These are phyloP conservation scores for Ypsolopha scabrella DNA, from an alignment of 2,888 invertebrate genomes.

Conservation along the genomic window DNA sequence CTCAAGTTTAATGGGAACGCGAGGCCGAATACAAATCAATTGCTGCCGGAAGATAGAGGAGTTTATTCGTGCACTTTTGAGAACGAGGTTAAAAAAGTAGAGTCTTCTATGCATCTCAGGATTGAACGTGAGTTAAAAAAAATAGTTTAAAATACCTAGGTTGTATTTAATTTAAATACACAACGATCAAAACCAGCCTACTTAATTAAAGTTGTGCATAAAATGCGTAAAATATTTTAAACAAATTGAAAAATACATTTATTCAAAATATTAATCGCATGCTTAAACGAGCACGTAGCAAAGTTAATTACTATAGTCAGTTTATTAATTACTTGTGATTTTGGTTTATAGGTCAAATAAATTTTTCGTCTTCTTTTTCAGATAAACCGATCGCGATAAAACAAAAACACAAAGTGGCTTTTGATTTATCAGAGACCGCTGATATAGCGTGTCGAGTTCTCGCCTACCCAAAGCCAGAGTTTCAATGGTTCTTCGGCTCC, in stretches of 20 bases:
- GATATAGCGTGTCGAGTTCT: constrained; percentile 90
- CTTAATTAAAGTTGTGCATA: no score
- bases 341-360: background rate
- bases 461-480: constrained; percentile 92
- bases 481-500: constrained; percentile 89
- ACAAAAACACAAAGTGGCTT: constrained; percentile 90
- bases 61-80: constrained; percentile 89
- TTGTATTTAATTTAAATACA: background rate
- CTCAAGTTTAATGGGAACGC: constrained; percentile 84
- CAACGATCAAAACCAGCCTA: no score
- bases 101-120: constrained; percentile 90
- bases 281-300: no score
- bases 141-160: no score
- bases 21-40: constrained; percentile 79
- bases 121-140: constrained; percentile 81
- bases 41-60: constrained; percentile 87
- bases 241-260: no score
- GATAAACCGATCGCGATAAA: constrained; percentile 89
- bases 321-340: no score
- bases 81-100: constrained; percentile 89
- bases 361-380: constrained; percentile 27
- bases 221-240: no score
- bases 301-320: background rate
- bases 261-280: no score
- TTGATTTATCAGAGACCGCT: constrained; percentile 85